phyloP scores from a whole-genome alignment of 2,888 invertebrate species.

The Microctonus brassicae region DNA sequence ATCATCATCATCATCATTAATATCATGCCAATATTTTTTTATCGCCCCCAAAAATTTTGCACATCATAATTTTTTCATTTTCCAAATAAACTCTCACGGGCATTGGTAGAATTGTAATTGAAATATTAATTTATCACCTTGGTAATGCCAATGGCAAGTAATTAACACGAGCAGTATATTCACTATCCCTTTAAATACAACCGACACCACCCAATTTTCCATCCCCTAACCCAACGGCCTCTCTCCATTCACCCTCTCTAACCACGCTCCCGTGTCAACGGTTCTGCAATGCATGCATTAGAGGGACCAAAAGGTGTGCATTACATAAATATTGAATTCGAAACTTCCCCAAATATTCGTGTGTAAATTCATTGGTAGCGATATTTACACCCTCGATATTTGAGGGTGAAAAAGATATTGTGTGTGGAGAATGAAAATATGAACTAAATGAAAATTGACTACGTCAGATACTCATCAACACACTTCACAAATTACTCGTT shows the following conservation, averaged over 20 bases:
- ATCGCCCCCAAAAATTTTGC: too few species aligned
- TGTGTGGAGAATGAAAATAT: neutral
- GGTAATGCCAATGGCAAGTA: conserved; percentile 57
- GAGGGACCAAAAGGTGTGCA: neutral
- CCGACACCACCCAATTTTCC: neutral
- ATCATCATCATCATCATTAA: neutral
- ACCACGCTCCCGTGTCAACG: conserved; percentile 12
- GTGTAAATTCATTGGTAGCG: conserved; percentile 1
- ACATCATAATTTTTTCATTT: too few species aligned
- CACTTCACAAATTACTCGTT: neutral
- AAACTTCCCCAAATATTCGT: neutral
- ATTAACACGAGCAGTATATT: conserved; percentile 55
- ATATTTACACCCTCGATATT: neutral
- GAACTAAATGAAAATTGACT: neutral
- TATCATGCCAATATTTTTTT: neutral
- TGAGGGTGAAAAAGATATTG: neutral
- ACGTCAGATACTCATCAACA: neutral
- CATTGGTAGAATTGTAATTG: conserved; percentile 64
- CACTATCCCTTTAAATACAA: neutral
- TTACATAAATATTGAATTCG: conserved; percentile 15
- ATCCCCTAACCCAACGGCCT: neutral
- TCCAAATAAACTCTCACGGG: too few species aligned
- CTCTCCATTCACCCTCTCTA: too few species aligned
- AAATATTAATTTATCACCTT: conserved; percentile 66
- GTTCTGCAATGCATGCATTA: conserved; percentile 14